These are phyloP conservation scores for Ptychodera flava DNA, from an alignment of 35 echinoderm and acorn worm species.

Conservation along the genomic window DNA sequence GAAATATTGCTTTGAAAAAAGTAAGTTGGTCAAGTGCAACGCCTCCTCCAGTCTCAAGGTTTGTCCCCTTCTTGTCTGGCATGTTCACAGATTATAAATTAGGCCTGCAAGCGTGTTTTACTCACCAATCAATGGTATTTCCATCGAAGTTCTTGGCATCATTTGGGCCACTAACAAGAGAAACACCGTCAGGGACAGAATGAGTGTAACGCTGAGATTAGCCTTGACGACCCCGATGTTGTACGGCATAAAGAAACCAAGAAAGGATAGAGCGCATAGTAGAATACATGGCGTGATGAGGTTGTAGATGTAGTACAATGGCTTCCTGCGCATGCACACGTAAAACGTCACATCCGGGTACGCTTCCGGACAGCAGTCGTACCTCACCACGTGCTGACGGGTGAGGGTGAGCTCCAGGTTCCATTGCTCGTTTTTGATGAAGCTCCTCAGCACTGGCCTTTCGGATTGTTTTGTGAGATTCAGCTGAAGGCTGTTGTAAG, in stretches of 20 bases:
- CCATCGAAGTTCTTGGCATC: constrained; percentile 80
- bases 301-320: constrained; percentile 92
- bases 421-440: constrained; percentile 83
- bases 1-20: too few relatives aligned
- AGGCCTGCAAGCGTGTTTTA: background rate
- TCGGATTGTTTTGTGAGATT: constrained; percentile 60
- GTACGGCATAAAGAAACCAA: constrained; percentile 98
- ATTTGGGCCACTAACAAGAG: constrained; percentile 87
- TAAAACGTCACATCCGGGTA: constrained; percentile 85
- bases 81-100: too few relatives aligned
- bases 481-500: constrained; percentile 48
- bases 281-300: constrained; percentile 91
- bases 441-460: constrained; percentile 30
- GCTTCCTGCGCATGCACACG: constrained; percentile 65
- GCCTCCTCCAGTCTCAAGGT: too few relatives aligned
- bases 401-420: constrained; percentile 47
- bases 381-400: constrained; percentile 37
- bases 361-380: constrained; percentile 67
- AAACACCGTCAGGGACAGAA: constrained; percentile 90
- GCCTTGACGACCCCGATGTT: constrained; percentile 97
- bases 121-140: constrained; percentile 95
- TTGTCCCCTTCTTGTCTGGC: too few relatives aligned
- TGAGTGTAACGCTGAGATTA: constrained; percentile 81
- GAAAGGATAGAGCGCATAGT: constrained; percentile 81
- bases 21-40: too few relatives aligned